Conservation (phyloP, 2,113 vertebrate genomes). For the Eulemur macaco region DNA sequence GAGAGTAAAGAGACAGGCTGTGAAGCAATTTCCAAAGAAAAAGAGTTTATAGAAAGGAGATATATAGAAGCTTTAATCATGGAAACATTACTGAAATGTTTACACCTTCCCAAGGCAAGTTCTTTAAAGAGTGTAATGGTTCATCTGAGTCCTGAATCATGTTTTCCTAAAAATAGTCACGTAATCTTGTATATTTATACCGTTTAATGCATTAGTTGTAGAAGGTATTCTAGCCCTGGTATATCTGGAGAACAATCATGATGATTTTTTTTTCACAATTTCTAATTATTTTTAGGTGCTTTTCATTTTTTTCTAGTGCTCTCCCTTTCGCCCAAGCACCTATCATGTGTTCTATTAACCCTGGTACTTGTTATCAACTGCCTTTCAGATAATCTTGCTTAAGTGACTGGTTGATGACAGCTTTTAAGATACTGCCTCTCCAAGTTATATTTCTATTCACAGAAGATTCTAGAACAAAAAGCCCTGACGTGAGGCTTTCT, state of each 20-base stretch:
- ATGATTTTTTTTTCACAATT: background rate
- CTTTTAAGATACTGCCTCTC: conserved; percentile 54
- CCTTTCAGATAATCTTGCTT: conserved; percentile 40
- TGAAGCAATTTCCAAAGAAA: background rate
- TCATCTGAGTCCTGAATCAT: background rate
- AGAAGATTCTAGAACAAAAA: background rate
- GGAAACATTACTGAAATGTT: background rate
- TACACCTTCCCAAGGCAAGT: background rate
- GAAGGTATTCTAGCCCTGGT: background rate
- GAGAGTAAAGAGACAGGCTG: background rate
- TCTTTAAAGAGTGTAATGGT: conserved; percentile 9
- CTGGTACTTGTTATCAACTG: conserved; percentile 10
- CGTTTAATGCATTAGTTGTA: background rate
- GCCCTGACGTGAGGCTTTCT: background rate
- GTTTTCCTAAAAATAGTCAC: conserved; percentile 35
- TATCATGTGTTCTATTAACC: conserved; percentile 36
- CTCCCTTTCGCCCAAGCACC: background rate
- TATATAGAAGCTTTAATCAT: background rate
- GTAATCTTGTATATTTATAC: background rate
- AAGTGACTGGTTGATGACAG: conserved; percentile 68
- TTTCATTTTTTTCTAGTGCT: background rate
- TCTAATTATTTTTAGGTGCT: background rate
- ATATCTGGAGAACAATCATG: background rate
- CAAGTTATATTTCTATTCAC: conserved; percentile 1
- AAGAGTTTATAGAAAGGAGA: background rate